Base-by-base conservation (phyloP, 1,140 invertebrate species). In the Drosophila nigromelanica region DNA sequence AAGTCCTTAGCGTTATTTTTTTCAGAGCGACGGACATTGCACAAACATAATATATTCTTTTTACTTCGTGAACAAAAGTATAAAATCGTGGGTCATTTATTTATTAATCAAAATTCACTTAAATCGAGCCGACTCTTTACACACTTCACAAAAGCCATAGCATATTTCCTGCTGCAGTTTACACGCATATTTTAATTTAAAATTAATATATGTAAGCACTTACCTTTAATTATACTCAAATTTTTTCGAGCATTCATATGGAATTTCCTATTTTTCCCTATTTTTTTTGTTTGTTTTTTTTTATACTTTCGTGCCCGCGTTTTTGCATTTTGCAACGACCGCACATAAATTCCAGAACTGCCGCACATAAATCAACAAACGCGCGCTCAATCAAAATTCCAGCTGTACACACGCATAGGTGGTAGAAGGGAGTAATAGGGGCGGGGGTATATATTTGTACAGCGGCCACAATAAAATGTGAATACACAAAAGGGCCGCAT, bases 341-440 rank as follows among this genome's bases (percentile, higher is more conserved):
- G 78, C 78, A 81, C 63, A 81, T 81, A 81, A 81, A 81, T 81
- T 81, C 78, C 78, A 64, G 73, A 77, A 77, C 73, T 81, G 73
- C 69, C 55, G 62, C 63, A 56, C 73, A 81, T 81, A 81, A 81
- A 81, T 81, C 78, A 81, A 73, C 78, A 81, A 81, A 62, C 58
- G 72, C 43, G 72, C 45, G 78, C 73, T 81, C 78, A 81, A 80
- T 80, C 78, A 77, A 77, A 81, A 81, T 81, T 81, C 78, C 78
- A 67, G 74, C 61, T 73, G 73, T 58, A 54, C 51, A 39, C 52
- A 52, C 61, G 47, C 59, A 15, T 39, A 30, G 37, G 39, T 47
- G 51, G 18, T n/a, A 7, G 18, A 40, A 10, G 12, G 18, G 35
- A 33, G 30, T 33, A 39, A 30, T 47, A 42, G n/a, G 43, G 55